Base-by-base conservation (phyloP, 2,888 invertebrate species). In the Andrena praecox region DNA sequence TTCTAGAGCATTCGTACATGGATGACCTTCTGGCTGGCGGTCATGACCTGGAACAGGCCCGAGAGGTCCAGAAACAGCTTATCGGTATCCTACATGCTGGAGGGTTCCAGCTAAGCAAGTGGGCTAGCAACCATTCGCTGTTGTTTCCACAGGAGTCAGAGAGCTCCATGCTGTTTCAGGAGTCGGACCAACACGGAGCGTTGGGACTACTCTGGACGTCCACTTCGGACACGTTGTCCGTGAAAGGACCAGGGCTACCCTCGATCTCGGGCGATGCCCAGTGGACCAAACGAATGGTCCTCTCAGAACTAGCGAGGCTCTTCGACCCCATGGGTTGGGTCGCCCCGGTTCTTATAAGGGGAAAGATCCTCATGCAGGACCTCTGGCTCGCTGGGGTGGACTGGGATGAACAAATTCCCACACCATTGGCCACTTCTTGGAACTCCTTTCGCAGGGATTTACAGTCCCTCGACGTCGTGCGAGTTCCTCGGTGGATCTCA, bases 231-330 rank as follows among this genome's bases (percentile, higher is more conserved):
- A n/a, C 2, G 16, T n/a, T 50, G 1, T 50, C 50, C 16, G n/a
- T 50, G 6, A 50, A n/a, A 2, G 50, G 4, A 0, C 50, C 50
- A n/a, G 1, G 50, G 0, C 5, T n/a, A 0, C 2, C 50, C 16
- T 2, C n/a, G 0, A 6, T 2, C 5, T 50, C n/a, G n/a, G 50
- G 16, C 12, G 4, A n/a, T 0, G 50, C 4, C 4, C 0, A 0
- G 1, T 50, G 50, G 50, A 50, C n/a, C 16, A 50, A 50, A 2
- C 2, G 50, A n/a, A 4, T 4, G n/a, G 16, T 50, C 1, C n/a
- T 50, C 0, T 50, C 50, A 1, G 50, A 50, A 2, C 4, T 50
- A 6, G 50, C 50, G 5, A 50, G 2, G 50, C n/a, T 50, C n/a
- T 50, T 50, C 4, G 50, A n/a, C 50, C 50, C 50, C 1, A 4